These are phyloP conservation scores for Macropis europaea DNA, from an alignment of 2,888 invertebrate species.

Conservation along the genomic window DNA sequence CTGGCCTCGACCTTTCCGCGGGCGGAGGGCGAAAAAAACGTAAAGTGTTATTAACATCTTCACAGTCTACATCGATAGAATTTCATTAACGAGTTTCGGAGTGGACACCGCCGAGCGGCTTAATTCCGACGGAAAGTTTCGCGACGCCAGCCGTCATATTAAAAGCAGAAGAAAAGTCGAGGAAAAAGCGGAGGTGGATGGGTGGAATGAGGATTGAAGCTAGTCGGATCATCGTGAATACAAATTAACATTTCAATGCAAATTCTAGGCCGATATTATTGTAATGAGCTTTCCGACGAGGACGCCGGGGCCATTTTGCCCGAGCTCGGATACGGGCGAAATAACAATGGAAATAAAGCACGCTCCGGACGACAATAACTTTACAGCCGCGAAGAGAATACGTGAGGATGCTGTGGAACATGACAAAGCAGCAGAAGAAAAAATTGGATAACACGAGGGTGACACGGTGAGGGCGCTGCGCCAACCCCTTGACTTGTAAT, in stretches of 20 bases:
- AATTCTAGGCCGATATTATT: constrained; percentile 38
- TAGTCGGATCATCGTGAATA: constrained; percentile 28
- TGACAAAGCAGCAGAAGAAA: background rate
- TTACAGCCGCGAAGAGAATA: constrained; percentile 3
- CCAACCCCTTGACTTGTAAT: too few relatives aligned
- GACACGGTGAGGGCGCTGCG: too few relatives aligned
- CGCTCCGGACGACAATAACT: constrained; percentile 40
- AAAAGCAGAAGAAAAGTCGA: background rate
- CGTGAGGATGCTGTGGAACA: background rate
- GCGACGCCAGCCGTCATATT: constrained; percentile 22
- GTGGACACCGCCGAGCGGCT: constrained; percentile 42
- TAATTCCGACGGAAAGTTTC: constrained; percentile 48
- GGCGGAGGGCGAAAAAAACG: background rate
- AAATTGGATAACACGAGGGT: too few relatives aligned
- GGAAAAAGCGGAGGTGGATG: background rate
- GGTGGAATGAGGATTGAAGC: background rate
- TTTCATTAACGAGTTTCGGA: constrained; percentile 60
- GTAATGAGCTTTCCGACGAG: constrained; percentile 26
- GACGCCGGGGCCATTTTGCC: background rate
- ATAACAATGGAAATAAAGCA: constrained; percentile 51
- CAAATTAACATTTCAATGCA: constrained; percentile 48
- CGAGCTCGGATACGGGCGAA: constrained; percentile 6
- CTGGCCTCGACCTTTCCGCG: background rate
- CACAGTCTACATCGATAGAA: constrained; percentile 53
- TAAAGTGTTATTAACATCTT: constrained; percentile 49